These are phyloP conservation scores for Mycogona germanica DNA, from an alignment of 2,888 invertebrate species.

Conservation along the genomic window DNA sequence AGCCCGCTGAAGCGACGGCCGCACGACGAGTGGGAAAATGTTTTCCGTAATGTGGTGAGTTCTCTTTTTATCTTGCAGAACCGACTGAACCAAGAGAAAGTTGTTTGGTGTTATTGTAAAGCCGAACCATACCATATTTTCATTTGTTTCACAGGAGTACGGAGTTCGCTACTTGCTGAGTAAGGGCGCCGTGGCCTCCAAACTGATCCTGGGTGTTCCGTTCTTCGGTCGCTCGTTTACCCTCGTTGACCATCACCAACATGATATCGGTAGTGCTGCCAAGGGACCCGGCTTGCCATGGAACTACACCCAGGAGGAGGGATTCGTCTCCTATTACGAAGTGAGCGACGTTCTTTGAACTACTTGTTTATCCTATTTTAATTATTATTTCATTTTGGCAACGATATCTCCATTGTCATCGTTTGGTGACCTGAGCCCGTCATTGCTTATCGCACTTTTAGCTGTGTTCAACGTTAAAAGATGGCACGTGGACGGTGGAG, in stretches of 20 bases:
- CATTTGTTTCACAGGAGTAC: conserved; percentile 45
- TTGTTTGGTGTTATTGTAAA: neutral
- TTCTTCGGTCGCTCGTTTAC: conserved; percentile 81
- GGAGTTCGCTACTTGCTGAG: conserved; percentile 70
- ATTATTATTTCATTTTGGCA: neutral
- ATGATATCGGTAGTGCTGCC: conserved; percentile 52
- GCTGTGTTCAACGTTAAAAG: conserved; percentile 19
- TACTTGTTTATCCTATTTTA: neutral
- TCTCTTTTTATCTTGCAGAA: too few species aligned
- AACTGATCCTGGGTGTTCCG: conserved; percentile 73
- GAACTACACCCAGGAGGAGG: conserved; percentile 60
- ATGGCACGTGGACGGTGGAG: conserved; percentile 14
- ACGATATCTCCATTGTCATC: neutral
- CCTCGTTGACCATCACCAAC: conserved; percentile 44
- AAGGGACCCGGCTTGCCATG: conserved; percentile 63
- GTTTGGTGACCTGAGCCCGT: too few species aligned
- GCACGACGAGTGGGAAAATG: conserved; percentile 52
- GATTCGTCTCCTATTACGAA: conserved; percentile 59
- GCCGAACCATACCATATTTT: neutral
- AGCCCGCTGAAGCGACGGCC: conserved; percentile 72
- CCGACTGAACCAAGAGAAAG: too few species aligned
- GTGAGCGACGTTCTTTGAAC: conserved; percentile 36
- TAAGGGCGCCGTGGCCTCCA: conserved; percentile 62
- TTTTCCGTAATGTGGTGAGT: conserved; percentile 69
- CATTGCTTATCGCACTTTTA: neutral